Base-by-base conservation (phyloP, 1,140 invertebrate genomes). In the Drosophila malerkotliana region DNA sequence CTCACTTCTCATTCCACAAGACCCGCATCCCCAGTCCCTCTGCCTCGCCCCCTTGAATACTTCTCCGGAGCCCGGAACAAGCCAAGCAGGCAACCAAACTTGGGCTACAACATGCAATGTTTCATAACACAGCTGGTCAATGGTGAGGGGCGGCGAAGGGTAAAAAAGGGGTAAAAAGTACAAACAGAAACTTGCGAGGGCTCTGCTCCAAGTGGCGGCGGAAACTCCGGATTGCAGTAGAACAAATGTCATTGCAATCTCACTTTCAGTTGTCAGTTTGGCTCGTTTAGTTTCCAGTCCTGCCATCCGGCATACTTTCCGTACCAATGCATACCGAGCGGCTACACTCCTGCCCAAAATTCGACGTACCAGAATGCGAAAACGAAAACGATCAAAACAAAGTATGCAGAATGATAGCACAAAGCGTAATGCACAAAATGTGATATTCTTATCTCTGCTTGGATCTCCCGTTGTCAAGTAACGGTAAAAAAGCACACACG, bases 101-200 rank as follows among this genome's bases (percentile, higher is more conserved):
- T 68, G 57, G 12, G 66, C 64, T 48, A 57, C 66, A 52, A 68
- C 81, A 69, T 77, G 74, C 74, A 85, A 87, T 87, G 83, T 82
- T 87, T 87, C 82, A 87, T 87, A 87, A 76, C 78, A 63, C 68
- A 74, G 69, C 64, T 55, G 18, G 41, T 7, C 41, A 5, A 15
- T 14, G 44, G 44, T 7, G 0, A 8, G n/a, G 18, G 7, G 3
- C n/a, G 41, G 4, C 7, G 14, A 15, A 0, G 41, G 15, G 41
- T 6, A 5, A 14, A 4, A 44, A 14, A 59, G 28, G 30, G 51
- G 1, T 14, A 28, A 12, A 44, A 44, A 44, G 41, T 44, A n/a
- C 41, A 44, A 44, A 44, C 41, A 18, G 41, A 44, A 44, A 44
- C 41, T 44, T 14, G 41, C 41, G 18, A 30, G 10, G 12, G 21